Conservation (phyloP, 1,140 invertebrate species). For the Drosophila guanche region DNA sequence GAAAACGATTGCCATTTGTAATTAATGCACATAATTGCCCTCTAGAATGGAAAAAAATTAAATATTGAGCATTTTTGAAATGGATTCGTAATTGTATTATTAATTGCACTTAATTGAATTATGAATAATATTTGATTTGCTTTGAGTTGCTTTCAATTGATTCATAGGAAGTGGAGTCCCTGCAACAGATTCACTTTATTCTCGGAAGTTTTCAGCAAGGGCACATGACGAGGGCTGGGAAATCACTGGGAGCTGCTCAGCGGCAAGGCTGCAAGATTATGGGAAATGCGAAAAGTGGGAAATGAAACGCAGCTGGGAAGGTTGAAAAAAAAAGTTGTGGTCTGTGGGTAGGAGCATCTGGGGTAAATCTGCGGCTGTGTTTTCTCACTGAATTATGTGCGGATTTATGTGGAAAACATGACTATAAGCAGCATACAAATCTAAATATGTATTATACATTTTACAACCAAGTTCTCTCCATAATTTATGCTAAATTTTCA, state of each 20-base stretch:
- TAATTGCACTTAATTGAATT: constrained; percentile 79
- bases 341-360: background rate
- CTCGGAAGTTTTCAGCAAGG: constrained; percentile 67
- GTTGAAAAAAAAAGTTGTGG: constrained; percentile 17
- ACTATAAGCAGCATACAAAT: too few species aligned
- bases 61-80: constrained; percentile 67
- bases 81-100: constrained; percentile 79
- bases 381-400: too few species aligned
- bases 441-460: too few species aligned
- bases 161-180: constrained; percentile 55
- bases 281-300: constrained; percentile 23
- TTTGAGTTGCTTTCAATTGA: constrained; percentile 1
- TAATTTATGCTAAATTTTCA: too few species aligned
- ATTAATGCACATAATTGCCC: constrained; percentile 79
- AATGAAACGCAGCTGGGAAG: constrained; percentile 11
- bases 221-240: constrained; percentile 43
- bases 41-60: constrained; percentile 51
- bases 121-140: constrained; percentile 65
- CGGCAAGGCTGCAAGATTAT: constrained; percentile 37
- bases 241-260: constrained; percentile 10
- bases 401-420: too few species aligned
- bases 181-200: constrained; percentile 49
- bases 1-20: constrained; percentile 76
- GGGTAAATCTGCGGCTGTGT: background rate
- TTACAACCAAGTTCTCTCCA: too few species aligned